These are phyloP conservation scores for Diplolepis rosae DNA, from an alignment of 2,888 invertebrate species.

Conservation along the genomic window DNA sequence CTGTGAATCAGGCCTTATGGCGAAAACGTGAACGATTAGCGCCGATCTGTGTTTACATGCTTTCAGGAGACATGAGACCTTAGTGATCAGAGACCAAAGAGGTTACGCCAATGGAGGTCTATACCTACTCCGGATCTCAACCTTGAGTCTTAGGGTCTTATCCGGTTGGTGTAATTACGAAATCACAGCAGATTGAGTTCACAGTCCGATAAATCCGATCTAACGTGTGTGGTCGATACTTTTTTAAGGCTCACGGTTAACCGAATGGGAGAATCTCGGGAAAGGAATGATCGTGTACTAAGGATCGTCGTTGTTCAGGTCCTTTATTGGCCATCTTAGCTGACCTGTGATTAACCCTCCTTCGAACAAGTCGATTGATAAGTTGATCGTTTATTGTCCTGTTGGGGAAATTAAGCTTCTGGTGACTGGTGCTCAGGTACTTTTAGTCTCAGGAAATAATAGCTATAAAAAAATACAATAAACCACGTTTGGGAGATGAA, in stretches of 20 bases:
- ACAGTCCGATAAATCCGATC: conserved; percentile 55
- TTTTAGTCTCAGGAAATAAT: no score
- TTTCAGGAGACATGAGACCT: conserved; percentile 47
- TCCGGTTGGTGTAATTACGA: conserved; percentile 57
- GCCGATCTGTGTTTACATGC: conserved; percentile 66
- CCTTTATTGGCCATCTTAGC: conserved; percentile 39
- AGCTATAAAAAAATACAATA: no score
- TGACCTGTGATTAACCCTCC: conserved; percentile 50
- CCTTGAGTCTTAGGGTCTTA: conserved; percentile 33
- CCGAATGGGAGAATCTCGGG: conserved; percentile 39
- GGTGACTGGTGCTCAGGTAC: not conserved
- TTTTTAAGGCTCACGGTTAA: conserved; percentile 35
- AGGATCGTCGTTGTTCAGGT: not conserved
- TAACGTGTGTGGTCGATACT: conserved; percentile 55
- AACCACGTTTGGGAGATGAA: no score
- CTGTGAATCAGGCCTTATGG: conserved; percentile 69
- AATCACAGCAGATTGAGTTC: conserved; percentile 55
- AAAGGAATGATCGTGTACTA: conserved; percentile 9
- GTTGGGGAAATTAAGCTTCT: conserved; percentile 7
- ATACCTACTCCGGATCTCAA: not conserved
- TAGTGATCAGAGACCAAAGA: not conserved
- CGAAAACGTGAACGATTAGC: conserved; percentile 73
- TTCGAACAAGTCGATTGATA: conserved; percentile 49
- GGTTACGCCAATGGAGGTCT: not conserved
- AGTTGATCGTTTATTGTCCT: conserved; percentile 30